Conservation (phyloP, 1,140 invertebrate genomes). For the Drosophila pandora region DNA sequence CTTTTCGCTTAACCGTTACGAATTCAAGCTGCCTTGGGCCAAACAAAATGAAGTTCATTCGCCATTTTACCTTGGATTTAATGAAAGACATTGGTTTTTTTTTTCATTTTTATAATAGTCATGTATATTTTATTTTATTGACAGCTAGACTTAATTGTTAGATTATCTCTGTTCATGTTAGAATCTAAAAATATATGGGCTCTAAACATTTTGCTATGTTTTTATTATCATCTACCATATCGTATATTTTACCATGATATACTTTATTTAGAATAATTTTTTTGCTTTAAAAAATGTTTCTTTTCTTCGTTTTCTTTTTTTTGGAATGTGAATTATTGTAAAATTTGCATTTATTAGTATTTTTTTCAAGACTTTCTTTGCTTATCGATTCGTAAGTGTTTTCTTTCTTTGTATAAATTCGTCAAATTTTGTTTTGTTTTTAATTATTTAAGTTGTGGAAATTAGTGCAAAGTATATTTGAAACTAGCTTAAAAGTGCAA, state of each 20-base stretch:
- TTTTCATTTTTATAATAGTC: constrained; percentile 17
- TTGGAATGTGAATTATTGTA: constrained; percentile 54
- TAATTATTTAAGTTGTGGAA: constrained; percentile 46
- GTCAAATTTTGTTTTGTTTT: constrained; percentile 54
- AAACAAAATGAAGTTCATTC: constrained; percentile 23
- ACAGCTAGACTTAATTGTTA: constrained; percentile 67
- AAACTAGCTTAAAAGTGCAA: constrained; percentile 49
- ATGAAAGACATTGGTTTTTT: not conserved
- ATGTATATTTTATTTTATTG: constrained; percentile 65
- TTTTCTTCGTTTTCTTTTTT: constrained; percentile 15
- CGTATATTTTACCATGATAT: constrained; percentile 48
- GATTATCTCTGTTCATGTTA: constrained; percentile 53
- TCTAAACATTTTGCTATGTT: constrained; percentile 60
- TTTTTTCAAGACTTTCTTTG: constrained; percentile 51
- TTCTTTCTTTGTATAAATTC: constrained; percentile 65
- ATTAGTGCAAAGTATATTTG: constrained; percentile 65
- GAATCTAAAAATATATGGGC: constrained; percentile 71
- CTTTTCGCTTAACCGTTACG: constrained; percentile 48
- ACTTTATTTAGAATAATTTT: constrained; percentile 38
- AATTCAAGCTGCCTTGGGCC: constrained; percentile 29
- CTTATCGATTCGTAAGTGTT: constrained; percentile 7
- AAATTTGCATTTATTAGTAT: constrained; percentile 37
- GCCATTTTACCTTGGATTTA: constrained; percentile 25
- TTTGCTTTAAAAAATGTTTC: constrained; percentile 46
- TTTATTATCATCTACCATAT: constrained; percentile 37